phyloP scores from a whole-genome alignment of 53 echinoderm and acorn worm species.

The Luidia sarsii region DNA sequence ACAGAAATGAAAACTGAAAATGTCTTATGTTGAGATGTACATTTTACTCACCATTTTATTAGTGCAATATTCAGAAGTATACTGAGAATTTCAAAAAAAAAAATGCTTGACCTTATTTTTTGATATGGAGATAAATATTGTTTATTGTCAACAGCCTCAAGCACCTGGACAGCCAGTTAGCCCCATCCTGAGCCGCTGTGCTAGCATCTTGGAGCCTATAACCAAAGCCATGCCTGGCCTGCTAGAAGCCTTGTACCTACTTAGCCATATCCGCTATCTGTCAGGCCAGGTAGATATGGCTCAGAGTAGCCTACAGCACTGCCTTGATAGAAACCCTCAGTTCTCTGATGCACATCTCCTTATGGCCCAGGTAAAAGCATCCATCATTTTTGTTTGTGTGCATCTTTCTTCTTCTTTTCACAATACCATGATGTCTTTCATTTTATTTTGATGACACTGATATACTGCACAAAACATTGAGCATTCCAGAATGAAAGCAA shows the following conservation, averaged over 20 bases:
- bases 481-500: too few species aligned
- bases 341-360: conserved; percentile 94
- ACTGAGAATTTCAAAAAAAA: not conserved
- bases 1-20: too few species aligned
- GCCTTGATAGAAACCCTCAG: conserved; percentile 88
- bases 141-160: conserved; percentile 80
- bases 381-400: too few species aligned
- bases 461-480: too few species aligned
- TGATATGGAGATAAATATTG: too few species aligned
- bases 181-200: conserved; percentile 80
- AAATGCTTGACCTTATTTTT: not conserved
- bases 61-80: not conserved
- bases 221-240: conserved; percentile 95
- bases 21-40: too few species aligned
- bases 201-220: conserved; percentile 84
- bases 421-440: too few species aligned
- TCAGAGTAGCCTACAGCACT: conserved; percentile 89
- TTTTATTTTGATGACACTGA: too few species aligned
- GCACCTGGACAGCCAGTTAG: conserved; percentile 82
- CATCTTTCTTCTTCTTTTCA: too few species aligned
- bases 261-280: conserved; percentile 81
- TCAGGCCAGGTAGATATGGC: conserved; percentile 88
- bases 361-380: conserved; percentile 99
- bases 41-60: too few species aligned
- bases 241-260: conserved; percentile 81